These are phyloP conservation scores for Limonius californicus DNA, from an alignment of 1,140 invertebrate species.

Conservation along the genomic window DNA sequence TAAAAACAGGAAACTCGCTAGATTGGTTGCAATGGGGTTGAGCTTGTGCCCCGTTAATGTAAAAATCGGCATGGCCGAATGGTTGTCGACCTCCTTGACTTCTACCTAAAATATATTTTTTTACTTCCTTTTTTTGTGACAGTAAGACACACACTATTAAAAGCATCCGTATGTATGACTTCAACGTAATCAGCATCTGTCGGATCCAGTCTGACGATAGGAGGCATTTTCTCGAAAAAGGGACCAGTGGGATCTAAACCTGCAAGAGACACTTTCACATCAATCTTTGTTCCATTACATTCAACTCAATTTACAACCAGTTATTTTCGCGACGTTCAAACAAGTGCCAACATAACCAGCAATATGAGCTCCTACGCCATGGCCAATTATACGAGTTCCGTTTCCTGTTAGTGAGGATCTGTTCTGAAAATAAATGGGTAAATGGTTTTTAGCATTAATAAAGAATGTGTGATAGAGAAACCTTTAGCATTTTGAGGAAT, in stretches of 20 bases:
- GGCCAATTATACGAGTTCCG: constrained; percentile 39
- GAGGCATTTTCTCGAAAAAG: constrained; percentile 38
- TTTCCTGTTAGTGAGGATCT: no score
- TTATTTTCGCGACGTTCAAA: constrained; percentile 34
- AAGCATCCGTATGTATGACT: constrained; percentile 40
- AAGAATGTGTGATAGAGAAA: no score
- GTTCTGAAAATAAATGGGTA: constrained; percentile 17
- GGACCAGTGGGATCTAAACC: constrained; percentile 41
- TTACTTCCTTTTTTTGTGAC: neutral
- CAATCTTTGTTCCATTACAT: constrained; percentile 17
- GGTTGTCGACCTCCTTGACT: constrained; percentile 37
- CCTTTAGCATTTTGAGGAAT: constrained; percentile 27
- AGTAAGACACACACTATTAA: constrained; percentile 33
- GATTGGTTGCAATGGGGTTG: constrained; percentile 41
- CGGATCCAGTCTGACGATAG: constrained; percentile 32
- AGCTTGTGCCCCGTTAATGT: constrained; percentile 36
- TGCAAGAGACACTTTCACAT: constrained; percentile 14
- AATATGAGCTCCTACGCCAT: constrained; percentile 43
- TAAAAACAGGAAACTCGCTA: constrained; percentile 26
- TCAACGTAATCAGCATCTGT: constrained; percentile 39
- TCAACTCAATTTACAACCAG: constrained; percentile 10
- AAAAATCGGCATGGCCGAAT: constrained; percentile 41
- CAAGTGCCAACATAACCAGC: constrained; percentile 40
- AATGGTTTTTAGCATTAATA: no score
- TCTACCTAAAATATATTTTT: constrained; percentile 17